phyloP scores from a whole-genome alignment of 1,140 invertebrate genomes.

The Pentalonia nigronervosa region DNA sequence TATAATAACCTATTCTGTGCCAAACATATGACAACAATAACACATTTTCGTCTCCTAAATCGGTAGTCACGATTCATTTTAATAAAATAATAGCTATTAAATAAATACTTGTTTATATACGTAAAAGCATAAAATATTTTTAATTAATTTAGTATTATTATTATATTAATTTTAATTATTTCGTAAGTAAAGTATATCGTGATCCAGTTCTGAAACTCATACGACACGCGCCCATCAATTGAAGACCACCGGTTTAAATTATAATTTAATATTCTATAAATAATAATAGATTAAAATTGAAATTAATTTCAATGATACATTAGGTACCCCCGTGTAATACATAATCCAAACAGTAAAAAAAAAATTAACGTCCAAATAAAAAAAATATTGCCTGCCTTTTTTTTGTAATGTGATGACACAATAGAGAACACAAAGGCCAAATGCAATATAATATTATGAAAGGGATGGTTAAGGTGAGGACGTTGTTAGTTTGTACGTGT shows the following conservation, averaged over 20 bases:
- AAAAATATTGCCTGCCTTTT: slow-evolving; percentile 17
- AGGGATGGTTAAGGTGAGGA: slow-evolving; percentile 52
- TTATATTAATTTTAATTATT: background rate
- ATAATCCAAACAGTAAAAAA: background rate
- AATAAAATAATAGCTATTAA: background rate
- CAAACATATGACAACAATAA: background rate
- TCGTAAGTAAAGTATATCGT: background rate
- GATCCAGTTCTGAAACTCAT: background rate
- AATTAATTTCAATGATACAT: background rate
- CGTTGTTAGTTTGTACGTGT: background rate
- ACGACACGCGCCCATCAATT: background rate
- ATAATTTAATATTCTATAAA: background rate
- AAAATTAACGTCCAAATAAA: slow-evolving; percentile 34
- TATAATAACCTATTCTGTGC: background rate
- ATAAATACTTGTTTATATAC: background rate
- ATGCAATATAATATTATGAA: slow-evolving; percentile 47
- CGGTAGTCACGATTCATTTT: background rate
- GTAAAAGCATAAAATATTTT: background rate
- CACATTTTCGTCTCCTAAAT: background rate
- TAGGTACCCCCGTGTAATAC: background rate
- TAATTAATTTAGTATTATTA: background rate
- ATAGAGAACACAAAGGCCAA: slow-evolving; percentile 52
- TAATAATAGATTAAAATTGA: background rate
- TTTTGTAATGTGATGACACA: slow-evolving; percentile 48
- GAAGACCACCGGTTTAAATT: background rate